phyloP scores from a whole-genome alignment of 2,113 vertebrate species.

The Agelaius tricolor region DNA sequence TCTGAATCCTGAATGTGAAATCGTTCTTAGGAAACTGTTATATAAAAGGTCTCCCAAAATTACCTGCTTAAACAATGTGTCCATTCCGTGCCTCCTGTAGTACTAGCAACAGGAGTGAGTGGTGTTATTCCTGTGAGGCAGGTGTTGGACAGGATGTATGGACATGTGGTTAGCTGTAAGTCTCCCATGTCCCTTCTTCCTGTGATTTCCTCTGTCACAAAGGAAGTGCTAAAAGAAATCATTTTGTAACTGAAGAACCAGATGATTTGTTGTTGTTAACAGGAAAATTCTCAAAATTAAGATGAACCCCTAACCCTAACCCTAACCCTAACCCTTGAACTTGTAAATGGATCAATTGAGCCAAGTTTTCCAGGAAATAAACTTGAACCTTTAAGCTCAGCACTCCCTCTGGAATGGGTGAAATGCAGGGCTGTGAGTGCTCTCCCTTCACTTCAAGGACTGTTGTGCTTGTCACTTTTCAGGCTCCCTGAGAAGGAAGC shows the following conservation, averaged over 20 bases:
- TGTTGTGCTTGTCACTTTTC: neutral
- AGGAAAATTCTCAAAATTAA: neutral
- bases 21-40: neutral
- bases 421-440: neutral
- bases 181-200: neutral
- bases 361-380: neutral
- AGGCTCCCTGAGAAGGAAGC: neutral
- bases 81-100: fast-evolving
- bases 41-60: neutral
- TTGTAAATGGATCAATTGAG: neutral
- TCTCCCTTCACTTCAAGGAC: neutral
- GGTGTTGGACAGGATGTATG: neutral
- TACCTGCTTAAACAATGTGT: neutral
- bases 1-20: neutral
- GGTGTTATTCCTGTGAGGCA: neutral
- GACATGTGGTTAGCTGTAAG: neutral
- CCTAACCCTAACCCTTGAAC: too few species aligned
- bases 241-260: neutral
- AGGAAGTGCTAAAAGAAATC: neutral
- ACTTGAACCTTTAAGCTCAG: neutral
- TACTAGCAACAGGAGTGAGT: neutral
- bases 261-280: neutral
- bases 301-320: too few species aligned
- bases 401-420: neutral
- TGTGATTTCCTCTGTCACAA: neutral